Percentiles rank a stretch among this genome's conserved stretches.
These are phyloP conservation scores for Psittacula derbiana DNA, from an alignment of 2,797 vertebrate species.

Conservation along the genomic window DNA sequence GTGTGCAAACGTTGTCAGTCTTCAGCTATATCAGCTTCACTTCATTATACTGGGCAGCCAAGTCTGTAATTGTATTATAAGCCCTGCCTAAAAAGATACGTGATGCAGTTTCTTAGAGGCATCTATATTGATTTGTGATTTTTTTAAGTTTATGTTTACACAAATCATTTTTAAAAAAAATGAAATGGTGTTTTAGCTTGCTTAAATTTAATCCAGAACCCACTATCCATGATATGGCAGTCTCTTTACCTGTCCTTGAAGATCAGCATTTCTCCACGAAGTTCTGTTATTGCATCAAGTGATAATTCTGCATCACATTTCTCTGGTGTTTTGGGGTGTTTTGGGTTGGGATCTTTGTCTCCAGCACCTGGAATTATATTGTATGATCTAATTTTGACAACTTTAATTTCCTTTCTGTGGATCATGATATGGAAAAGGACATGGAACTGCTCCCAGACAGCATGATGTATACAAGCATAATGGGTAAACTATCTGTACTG, in stretches of 20 bases:
- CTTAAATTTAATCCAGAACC: background rate
- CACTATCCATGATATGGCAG: background rate
- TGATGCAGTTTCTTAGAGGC: background rate
- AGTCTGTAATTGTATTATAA: background rate
- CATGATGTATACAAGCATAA: background rate
- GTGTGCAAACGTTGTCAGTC: background rate
- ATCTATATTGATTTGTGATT: background rate
- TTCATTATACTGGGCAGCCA: background rate
- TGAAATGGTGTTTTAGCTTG: background rate
- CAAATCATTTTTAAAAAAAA: background rate
- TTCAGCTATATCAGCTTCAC: background rate
- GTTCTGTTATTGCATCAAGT: conserved; percentile 91
- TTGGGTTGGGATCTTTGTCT: conserved; percentile 78
- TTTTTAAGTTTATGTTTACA: background rate
- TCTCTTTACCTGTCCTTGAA: conserved; percentile 92
- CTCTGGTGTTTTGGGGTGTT: conserved; percentile 87
- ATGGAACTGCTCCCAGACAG: background rate
- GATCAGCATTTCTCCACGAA: conserved; percentile 91
- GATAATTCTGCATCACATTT: conserved; percentile 87
- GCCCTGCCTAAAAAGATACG: background rate
- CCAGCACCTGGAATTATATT: conserved; percentile 69
- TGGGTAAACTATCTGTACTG: background rate
- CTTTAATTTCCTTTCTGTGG: background rate
- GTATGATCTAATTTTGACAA: background rate
- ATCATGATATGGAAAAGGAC: background rate